Conservation (phyloP, 2,113 vertebrate genomes). For the Suncus etruscus region DNA sequence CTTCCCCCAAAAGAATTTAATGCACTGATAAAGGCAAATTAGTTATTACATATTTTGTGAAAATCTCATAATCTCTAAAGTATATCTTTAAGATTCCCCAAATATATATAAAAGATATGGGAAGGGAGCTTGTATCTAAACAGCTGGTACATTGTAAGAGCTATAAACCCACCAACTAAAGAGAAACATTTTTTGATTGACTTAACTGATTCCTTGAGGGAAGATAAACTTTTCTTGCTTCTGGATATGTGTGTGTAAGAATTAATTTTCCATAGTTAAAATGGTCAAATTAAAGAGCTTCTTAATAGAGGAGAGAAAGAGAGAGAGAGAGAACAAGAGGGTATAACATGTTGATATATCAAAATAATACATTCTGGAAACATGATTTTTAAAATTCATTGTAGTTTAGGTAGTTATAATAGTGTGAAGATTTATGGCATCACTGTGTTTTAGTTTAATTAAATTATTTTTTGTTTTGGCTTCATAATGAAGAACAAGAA, state of each 20-base stretch:
- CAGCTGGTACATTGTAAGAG: background rate
- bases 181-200: background rate
- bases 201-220: background rate
- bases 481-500: too few species aligned
- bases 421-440: too few species aligned
- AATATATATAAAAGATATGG: background rate
- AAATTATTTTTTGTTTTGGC: too few species aligned
- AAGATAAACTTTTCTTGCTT: background rate
- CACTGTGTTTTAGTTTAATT: too few species aligned
- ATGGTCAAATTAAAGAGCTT: too few species aligned
- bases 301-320: background rate
- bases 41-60: conserved; percentile 37
- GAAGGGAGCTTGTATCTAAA: background rate
- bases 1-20: background rate
- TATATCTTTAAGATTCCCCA: background rate
- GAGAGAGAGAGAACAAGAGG: background rate
- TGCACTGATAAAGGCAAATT: background rate
- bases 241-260: too few species aligned
- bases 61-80: conserved; percentile 12
- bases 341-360: background rate
- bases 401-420: too few species aligned
- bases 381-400: background rate
- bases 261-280: too few species aligned
- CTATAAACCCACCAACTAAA: background rate
- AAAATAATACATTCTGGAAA: background rate